phyloP scores from a whole-genome alignment of 2,113 vertebrate genomes.

The Holacanthus passer region DNA sequence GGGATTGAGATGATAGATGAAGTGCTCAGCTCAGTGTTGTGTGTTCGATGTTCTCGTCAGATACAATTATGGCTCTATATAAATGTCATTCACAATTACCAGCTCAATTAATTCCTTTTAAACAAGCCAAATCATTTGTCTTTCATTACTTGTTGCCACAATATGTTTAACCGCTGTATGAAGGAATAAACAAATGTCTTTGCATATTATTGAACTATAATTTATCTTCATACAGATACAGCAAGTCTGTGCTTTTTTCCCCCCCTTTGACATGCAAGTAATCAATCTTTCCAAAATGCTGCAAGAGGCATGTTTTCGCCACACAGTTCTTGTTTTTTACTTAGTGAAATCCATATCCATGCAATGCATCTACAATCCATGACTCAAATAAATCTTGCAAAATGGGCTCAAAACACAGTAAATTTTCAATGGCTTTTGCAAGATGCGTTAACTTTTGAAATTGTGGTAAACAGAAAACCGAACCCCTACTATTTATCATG shows the following conservation, averaged over 20 bases:
- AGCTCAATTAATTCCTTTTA: background rate
- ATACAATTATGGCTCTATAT: slow-evolving; percentile 32
- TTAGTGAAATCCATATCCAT: background rate
- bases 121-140: slow-evolving; percentile 1
- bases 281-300: background rate
- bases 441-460: too few species aligned
- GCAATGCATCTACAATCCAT: too few species aligned
- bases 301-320: background rate
- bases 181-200: background rate
- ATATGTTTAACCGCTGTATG: background rate
- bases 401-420: background rate
- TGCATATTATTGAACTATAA: background rate
- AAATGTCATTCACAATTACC: slow-evolving; percentile 12
- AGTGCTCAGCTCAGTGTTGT: slow-evolving; percentile 9
- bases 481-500: background rate
- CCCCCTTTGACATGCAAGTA: background rate
- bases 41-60: slow-evolving; percentile 13
- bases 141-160: slow-evolving; percentile 13
- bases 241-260: background rate
- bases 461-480: background rate
- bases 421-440: slow-evolving; percentile 33
- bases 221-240: background rate
- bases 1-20: slow-evolving; percentile 33
- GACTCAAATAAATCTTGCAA: slow-evolving; percentile 1
- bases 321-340: background rate